phyloP scores from a whole-genome alignment of 2,113 vertebrate species.

The Myiozetetes cayanensis region DNA sequence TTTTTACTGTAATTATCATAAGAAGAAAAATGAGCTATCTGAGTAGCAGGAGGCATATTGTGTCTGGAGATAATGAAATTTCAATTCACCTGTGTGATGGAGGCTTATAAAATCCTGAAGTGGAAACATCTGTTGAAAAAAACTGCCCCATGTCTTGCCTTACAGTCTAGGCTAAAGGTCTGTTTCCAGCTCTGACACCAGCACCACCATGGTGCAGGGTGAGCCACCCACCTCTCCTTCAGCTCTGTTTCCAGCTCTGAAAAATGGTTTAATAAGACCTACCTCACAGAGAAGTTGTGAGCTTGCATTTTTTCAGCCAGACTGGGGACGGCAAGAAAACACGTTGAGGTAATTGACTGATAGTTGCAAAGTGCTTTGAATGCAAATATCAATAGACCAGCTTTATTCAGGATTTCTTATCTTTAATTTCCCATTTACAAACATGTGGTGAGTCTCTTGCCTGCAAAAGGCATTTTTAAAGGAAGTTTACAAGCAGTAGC shows the following conservation, averaged over 20 bases:
- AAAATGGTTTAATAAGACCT: neutral
- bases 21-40: neutral
- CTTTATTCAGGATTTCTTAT: conserved; percentile 21
- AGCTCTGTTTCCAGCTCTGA: neutral
- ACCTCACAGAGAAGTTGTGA: neutral
- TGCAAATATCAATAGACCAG: neutral
- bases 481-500: neutral
- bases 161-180: neutral
- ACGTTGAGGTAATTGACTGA: neutral
- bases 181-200: neutral
- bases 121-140: neutral
- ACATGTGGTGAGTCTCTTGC: neutral
- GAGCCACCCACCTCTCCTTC: neutral
- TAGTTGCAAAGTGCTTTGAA: conserved; percentile 9
- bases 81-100: neutral
- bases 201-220: neutral
- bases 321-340: neutral
- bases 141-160: neutral
- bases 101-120: neutral
- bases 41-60: neutral
- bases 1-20: neutral
- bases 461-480: neutral
- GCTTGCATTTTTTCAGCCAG: conserved; percentile 7
- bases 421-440: conserved; percentile 29
- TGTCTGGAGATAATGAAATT: neutral